Base-by-base conservation (phyloP, 1,140 invertebrate species). In the Papilio helenus region DNA sequence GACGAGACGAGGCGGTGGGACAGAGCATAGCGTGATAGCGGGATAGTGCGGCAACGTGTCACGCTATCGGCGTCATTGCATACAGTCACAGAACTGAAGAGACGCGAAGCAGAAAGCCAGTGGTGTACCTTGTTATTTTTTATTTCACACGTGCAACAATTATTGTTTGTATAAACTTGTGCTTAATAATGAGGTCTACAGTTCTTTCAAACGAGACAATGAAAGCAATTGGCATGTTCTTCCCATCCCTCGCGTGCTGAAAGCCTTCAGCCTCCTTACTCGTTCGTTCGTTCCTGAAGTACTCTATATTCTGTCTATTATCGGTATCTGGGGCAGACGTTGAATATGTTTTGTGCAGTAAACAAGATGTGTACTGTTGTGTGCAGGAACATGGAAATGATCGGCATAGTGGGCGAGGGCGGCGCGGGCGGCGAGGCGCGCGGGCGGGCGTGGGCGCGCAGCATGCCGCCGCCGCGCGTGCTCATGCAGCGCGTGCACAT, bases 401-500 rank as follows among this genome's bases (percentile, higher is more conserved):
- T 97, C 85, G 95, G 97, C 82, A 95, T 97, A 78, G 96, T 97
- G 80, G 97, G 96, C 26, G 97, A 97, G 84, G 96, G 97, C 61
- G 97, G 96, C 26, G 97, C 97, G 84, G 96, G 97, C 58, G 85
- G 96, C 18, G 96, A 95, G 92, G 80, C 65, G 42, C 72, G 72
- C 42, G 72, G 93, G 90, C 49, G 92, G 90, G 82, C 95, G 93
- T 88, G 96, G 92, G 95, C 88, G 86, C 95, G 79, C 89, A 95
- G 84, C 88, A 96, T 89, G 96, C 96, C 78, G 92, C 96, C 97
- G 83, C 97, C 97, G 12, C 96, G 97, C 84, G 96, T 97, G 93
- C 96, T 97, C 85, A 97, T 97, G 97, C 97, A 97, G 95, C 96
- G 97, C 90, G 97, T 97, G 46, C 96, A 97, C 90, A 97, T 97